These are phyloP conservation scores for Tolmerus cingulatus DNA, from an alignment of 2,888 invertebrate species.

Conservation along the genomic window DNA sequence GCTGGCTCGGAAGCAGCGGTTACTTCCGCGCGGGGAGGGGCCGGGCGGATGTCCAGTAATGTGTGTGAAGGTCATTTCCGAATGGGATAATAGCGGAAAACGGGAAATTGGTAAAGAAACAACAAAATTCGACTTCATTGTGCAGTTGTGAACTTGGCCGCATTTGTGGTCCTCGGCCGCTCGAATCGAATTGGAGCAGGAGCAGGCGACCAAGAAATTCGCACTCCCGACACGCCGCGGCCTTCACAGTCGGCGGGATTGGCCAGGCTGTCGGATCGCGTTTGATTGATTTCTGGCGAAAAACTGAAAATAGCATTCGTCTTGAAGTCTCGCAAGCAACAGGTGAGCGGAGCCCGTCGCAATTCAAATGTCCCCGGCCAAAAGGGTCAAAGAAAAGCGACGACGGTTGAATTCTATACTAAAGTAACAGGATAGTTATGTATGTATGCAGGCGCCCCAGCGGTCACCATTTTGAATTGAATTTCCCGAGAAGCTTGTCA, in stretches of 20 bases:
- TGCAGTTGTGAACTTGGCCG: neutral
- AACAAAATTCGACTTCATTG: neutral
- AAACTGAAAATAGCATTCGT: neutral
- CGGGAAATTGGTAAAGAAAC: neutral
- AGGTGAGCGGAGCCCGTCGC: neutral
- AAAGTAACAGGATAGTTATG: neutral
- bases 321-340: neutral
- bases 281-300: constrained; percentile 6
- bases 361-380: neutral
- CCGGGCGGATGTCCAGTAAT: neutral
- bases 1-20: neutral
- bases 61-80: constrained; percentile 38
- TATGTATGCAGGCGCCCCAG: neutral
- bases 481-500: neutral
- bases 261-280: neutral
- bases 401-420: neutral
- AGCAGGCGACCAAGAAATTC: neutral
- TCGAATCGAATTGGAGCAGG: neutral
- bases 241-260: neutral
- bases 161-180: neutral
- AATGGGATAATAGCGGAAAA: constrained; percentile 7
- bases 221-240: neutral
- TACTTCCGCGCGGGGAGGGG: neutral
- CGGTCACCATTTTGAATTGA: neutral
- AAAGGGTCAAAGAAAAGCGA: neutral